Evolutionary conservation across 1,140 invertebrate species (phyloP).

Genomic region (Oscheius sp.): DNA sequence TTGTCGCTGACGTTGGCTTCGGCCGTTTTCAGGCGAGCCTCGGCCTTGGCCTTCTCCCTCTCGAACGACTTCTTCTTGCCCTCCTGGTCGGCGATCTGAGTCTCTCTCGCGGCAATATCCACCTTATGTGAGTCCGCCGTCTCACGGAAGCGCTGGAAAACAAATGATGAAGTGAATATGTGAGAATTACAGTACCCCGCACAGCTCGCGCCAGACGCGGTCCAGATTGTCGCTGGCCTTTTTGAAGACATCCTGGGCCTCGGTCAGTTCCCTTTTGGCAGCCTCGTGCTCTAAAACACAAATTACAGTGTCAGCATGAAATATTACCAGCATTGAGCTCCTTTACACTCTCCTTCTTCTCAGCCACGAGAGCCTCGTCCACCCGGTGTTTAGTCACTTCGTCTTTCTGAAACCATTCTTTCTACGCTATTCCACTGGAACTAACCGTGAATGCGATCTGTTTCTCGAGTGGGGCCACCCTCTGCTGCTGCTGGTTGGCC

Average conservation of each 20-base stretch:
- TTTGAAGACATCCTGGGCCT: slow-evolving; percentile 8
- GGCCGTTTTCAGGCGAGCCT: background rate
- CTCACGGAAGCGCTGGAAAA: background rate
- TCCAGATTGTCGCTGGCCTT: background rate
- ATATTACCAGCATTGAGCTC: background rate
- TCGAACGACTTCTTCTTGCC: background rate
- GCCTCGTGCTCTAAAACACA: background rate
- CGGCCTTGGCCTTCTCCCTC: background rate
- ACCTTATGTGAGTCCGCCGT: background rate
- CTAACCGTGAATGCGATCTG: too few species aligned
- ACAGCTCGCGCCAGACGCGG: background rate
- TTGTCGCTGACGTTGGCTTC: slow-evolving; percentile 7
- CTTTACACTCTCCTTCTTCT: background rate
- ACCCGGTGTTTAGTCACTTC: background rate
- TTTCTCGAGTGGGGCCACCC: too few species aligned
- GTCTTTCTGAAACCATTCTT: background rate
- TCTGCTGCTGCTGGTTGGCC: too few species aligned
- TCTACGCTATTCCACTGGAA: background rate
- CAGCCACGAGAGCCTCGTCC: background rate
- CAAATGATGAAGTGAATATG: background rate
- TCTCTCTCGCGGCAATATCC: background rate
- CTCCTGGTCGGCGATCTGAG: background rate
- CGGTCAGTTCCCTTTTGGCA: background rate
- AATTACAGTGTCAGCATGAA: background rate
- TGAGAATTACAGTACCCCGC: background rate